phyloP scores from a whole-genome alignment of 2,113 vertebrate species.

The Carassius gibelio region DNA sequence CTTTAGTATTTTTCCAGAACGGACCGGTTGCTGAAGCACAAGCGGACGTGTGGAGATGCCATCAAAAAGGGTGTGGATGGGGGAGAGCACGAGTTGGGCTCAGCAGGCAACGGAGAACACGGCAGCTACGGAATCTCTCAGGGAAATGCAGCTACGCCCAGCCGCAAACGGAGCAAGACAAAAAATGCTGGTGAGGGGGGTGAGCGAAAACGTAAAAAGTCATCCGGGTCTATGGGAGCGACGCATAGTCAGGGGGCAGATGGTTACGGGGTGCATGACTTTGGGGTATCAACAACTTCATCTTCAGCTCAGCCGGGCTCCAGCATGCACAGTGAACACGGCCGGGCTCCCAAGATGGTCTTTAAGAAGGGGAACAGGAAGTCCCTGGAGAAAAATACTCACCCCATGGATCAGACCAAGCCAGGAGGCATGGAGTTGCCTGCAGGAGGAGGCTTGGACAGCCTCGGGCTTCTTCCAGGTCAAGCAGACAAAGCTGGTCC shows the following conservation, averaged over 20 bases:
- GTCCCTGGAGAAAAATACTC: slow-evolving; percentile 80
- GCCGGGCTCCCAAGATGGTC: slow-evolving; percentile 88
- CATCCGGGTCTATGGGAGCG: slow-evolving; percentile 65
- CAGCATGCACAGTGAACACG: slow-evolving; percentile 83
- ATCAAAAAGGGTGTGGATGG: slow-evolving; percentile 88
- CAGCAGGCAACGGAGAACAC: slow-evolving; percentile 77
- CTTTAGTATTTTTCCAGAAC: slow-evolving; percentile 96
- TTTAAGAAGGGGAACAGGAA: slow-evolving; percentile 93
- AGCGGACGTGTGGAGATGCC: slow-evolving; percentile 95
- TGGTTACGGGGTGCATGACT: slow-evolving; percentile 82
- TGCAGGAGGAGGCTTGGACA: slow-evolving; percentile 74
- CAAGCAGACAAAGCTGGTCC: slow-evolving; percentile 80
- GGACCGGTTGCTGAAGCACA: slow-evolving; percentile 98
- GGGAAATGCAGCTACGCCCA: slow-evolving; percentile 86
- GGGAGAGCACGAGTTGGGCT: slow-evolving; percentile 77
- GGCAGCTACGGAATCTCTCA: slow-evolving; percentile 85
- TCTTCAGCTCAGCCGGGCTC: slow-evolving; percentile 82
- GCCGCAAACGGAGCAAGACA: slow-evolving; percentile 89
- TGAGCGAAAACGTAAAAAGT: slow-evolving; percentile 86
- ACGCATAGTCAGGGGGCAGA: slow-evolving; percentile 68
- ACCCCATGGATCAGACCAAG: slow-evolving; percentile 78
- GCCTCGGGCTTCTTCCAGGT: slow-evolving; percentile 85
- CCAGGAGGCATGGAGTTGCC: slow-evolving; percentile 76
- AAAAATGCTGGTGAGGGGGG: slow-evolving; percentile 84
- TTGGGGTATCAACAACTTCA: slow-evolving; percentile 71